phyloP scores from a whole-genome alignment of 2,113 vertebrate genomes.

The Antigone vipio region DNA sequence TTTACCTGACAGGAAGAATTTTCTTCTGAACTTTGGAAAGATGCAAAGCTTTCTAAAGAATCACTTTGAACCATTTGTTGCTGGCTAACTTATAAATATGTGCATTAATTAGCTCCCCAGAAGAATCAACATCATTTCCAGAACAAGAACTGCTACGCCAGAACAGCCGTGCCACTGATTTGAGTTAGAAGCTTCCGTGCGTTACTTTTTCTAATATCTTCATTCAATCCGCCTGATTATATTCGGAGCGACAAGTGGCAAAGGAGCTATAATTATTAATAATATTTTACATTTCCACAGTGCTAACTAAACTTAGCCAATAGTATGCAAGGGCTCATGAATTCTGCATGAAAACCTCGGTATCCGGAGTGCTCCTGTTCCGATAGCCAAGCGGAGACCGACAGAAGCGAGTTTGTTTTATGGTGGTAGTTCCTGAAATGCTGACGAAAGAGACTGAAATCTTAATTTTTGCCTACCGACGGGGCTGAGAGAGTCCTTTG shows the following conservation, averaged over 20 bases:
- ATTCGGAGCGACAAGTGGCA: not conserved
- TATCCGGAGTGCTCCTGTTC: not conserved
- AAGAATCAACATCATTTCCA: not conserved
- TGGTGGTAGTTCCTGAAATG: not conserved
- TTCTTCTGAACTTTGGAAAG: not conserved
- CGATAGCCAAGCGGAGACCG: fast-evolving
- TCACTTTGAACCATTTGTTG: not conserved
- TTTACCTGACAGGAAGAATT: not conserved
- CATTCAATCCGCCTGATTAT: not conserved
- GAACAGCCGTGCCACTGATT: not conserved
- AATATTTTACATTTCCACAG: not conserved
- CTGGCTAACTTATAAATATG: not conserved
- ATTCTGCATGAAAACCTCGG: not conserved
- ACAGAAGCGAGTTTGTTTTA: not conserved
- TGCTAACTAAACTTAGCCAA: not conserved
- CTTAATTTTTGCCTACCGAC: not conserved
- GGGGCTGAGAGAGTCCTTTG: not conserved
- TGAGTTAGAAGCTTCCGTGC: not conserved
- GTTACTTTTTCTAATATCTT: not conserved
- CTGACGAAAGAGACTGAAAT: not conserved
- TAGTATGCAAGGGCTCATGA: fast-evolving
- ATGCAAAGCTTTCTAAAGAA: not conserved
- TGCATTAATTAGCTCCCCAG: not conserved
- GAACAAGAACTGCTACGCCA: not conserved
- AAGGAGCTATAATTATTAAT: not conserved